Percentiles rank a stretch among this genome's conserved stretches.
phyloP scores from a whole-genome alignment of 23 tunicate genomes.

The Halocynthia aurantium region DNA sequence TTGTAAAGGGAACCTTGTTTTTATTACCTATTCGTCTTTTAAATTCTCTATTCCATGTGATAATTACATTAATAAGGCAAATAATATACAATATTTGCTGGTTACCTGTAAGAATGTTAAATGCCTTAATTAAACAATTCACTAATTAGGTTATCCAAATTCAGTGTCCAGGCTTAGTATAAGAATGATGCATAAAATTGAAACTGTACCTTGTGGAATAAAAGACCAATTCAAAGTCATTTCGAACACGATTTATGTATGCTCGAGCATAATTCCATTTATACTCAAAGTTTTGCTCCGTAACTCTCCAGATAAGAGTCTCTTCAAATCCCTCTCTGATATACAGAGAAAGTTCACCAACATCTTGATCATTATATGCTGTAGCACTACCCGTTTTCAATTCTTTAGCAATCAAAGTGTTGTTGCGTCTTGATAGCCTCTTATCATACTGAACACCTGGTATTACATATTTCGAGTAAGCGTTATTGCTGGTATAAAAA shows the following conservation, averaged over 20 bases:
- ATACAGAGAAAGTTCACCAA: slow-evolving; percentile 70
- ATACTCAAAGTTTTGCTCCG: slow-evolving; percentile 57
- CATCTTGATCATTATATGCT: slow-evolving; percentile 66
- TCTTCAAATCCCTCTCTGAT: slow-evolving; percentile 57
- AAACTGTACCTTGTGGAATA: slow-evolving; percentile 61
- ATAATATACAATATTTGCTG: no score
- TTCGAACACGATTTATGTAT: slow-evolving; percentile 44
- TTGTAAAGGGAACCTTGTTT: no score
- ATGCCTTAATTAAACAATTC: neutral
- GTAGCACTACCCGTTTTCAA: slow-evolving; percentile 44
- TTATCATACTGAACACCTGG: no score
- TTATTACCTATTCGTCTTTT: no score
- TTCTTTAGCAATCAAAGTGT: slow-evolving; percentile 9
- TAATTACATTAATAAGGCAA: no score
- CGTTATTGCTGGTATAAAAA: no score
- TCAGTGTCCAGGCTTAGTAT: neutral
- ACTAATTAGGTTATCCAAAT: neutral
- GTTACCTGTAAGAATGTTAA: no score
- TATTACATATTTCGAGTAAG: no score
- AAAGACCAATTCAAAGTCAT: slow-evolving; percentile 69
- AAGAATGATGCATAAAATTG: no score
- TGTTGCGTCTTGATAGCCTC: neutral
- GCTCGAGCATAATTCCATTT: slow-evolving; percentile 62
- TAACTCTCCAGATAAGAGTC: slow-evolving; percentile 60
- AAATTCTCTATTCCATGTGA: no score